These are phyloP conservation scores for Thelaira solivaga DNA, from an alignment of 2,888 invertebrate species.

Conservation along the genomic window DNA sequence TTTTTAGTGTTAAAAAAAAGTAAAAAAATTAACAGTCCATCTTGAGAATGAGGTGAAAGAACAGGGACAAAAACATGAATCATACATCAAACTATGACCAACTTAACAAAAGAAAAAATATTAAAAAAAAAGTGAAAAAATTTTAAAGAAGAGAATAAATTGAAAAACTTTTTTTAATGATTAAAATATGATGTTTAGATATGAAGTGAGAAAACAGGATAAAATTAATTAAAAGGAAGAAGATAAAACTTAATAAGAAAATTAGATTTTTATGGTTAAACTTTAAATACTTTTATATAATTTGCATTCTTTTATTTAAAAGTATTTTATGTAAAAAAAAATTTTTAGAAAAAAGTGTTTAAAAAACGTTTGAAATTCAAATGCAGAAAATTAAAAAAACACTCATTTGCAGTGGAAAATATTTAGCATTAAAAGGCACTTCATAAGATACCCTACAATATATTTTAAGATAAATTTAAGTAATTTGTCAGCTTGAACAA, in stretches of 20 bases:
- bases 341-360: too few species aligned
- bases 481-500: too few species aligned
- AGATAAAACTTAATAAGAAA: constrained; percentile 11
- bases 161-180: constrained; percentile 50
- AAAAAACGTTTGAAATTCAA: too few species aligned
- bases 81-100: constrained; percentile 56
- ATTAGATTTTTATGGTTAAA: constrained; percentile 51
- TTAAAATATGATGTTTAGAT: constrained; percentile 47
- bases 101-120: constrained; percentile 31
- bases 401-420: too few species aligned
- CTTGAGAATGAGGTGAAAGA: constrained; percentile 19
- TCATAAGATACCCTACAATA: too few species aligned
- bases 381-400: too few species aligned
- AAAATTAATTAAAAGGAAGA: constrained; percentile 3
- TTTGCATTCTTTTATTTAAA: constrained; percentile 26
- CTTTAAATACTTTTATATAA: constrained; percentile 46
- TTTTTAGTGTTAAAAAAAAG: constrained; percentile 43
- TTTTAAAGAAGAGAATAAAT: not conserved
- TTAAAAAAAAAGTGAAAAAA: constrained; percentile 46
- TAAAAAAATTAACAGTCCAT: constrained; percentile 23
- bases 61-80: constrained; percentile 57
- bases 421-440: too few species aligned
- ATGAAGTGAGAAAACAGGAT: constrained; percentile 12
- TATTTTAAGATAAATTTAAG: too few species aligned
- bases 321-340: too few species aligned